Conservation (phyloP, 64 coral and sea anemone species). For the Montipora efflorescens region DNA sequence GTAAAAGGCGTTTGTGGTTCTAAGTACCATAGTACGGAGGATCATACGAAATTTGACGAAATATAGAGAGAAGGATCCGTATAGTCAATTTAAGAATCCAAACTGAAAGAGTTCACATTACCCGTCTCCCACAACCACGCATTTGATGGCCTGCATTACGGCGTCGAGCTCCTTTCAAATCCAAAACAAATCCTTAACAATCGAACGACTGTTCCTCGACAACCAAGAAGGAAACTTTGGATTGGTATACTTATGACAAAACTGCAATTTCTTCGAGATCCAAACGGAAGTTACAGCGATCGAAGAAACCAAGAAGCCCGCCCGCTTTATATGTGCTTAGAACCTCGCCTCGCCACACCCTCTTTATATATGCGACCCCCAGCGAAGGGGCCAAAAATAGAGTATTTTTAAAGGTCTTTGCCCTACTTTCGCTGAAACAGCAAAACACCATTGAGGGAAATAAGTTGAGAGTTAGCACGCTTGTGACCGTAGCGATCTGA, state of each 20-base stretch:
- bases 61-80: not conserved
- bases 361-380: constrained; percentile 74
- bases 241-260: not conserved
- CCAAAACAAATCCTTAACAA: constrained; percentile 32
- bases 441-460: not conserved
- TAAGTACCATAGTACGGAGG: not conserved
- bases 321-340: constrained; percentile 36
- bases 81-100: not conserved
- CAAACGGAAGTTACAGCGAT: constrained; percentile 40
- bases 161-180: constrained; percentile 47
- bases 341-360: constrained; percentile 77
- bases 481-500: not conserved
- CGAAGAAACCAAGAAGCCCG: constrained; percentile 8
- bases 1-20: not conserved
- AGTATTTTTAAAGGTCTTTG: not conserved
- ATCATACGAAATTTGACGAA: not conserved
- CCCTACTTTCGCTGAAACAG: not conserved
- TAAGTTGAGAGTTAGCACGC: not conserved
- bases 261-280: not conserved
- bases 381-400: constrained; percentile 80
- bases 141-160: constrained; percentile 95
- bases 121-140: constrained; percentile 97
- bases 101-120: constrained; percentile 12
- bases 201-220: not conserved
- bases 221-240: not conserved